These are phyloP conservation scores for Watsonalla cultraria DNA, from an alignment of 2,888 invertebrate genomes.

Conservation along the genomic window DNA sequence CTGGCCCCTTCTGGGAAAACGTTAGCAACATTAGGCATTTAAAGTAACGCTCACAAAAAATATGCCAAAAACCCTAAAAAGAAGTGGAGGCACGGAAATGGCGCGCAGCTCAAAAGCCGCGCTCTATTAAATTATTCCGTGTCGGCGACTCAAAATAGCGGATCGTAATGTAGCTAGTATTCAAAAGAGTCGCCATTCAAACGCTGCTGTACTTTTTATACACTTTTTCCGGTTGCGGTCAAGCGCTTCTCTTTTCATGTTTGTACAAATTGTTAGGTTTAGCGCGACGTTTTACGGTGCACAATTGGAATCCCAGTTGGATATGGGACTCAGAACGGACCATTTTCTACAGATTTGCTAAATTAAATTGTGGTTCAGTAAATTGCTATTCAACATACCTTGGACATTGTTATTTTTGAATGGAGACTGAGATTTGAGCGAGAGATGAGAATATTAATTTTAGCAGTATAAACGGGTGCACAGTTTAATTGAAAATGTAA, in stretches of 20 bases:
- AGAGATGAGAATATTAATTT: too few species aligned
- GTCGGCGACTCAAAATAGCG: slow-evolving; percentile 58
- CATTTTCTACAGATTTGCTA: background rate
- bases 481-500: too few species aligned
- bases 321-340: background rate
- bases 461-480: too few species aligned
- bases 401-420: background rate
- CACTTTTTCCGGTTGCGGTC: slow-evolving; percentile 31
- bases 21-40: background rate
- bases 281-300: slow-evolving; percentile 14
- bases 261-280: slow-evolving; percentile 32
- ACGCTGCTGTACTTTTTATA: slow-evolving; percentile 31
- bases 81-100: slow-evolving; percentile 38
- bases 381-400: background rate
- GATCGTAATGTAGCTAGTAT: slow-evolving; percentile 57
- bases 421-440: too few species aligned
- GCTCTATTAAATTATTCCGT: slow-evolving; percentile 73
- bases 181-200: slow-evolving; percentile 42
- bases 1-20: too few species aligned
- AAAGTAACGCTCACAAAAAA: slow-evolving; percentile 6
- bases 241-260: slow-evolving; percentile 35
- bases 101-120: slow-evolving; percentile 46
- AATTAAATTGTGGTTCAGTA: background rate
- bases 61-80: slow-evolving; percentile 17
- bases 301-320: slow-evolving; percentile 21